These are phyloP conservation scores for Pasiphila rectangulata DNA, from an alignment of 2,888 invertebrate species.

Conservation along the genomic window DNA sequence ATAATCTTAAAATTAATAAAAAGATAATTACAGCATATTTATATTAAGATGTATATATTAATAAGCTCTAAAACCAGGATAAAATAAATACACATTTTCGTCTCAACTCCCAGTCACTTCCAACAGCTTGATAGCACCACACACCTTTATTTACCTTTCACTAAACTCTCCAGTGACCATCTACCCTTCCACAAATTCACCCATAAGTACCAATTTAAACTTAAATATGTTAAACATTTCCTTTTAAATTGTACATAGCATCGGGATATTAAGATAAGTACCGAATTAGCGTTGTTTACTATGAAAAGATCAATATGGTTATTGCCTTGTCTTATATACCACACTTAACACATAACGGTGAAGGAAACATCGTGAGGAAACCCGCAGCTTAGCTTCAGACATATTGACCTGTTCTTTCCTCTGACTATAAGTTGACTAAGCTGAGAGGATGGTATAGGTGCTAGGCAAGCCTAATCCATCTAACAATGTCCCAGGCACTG, in stretches of 20 bases:
- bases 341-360: too few relatives aligned
- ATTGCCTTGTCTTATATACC: too few relatives aligned
- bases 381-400: too few relatives aligned
- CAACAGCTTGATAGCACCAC: constrained; percentile 74
- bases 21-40: constrained; percentile 76
- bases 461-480: too few relatives aligned
- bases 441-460: too few relatives aligned
- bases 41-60: constrained; percentile 71
- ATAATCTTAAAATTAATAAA: constrained; percentile 72
- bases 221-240: constrained; percentile 6
- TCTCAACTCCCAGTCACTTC: constrained; percentile 64
- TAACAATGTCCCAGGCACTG: too few relatives aligned
- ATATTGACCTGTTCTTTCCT: too few relatives aligned
- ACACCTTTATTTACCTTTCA: constrained; percentile 54
- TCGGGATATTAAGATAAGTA: neutral
- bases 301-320: too few relatives aligned
- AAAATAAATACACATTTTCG: constrained; percentile 71
- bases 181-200: constrained; percentile 37
- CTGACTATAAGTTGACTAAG: too few relatives aligned
- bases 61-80: constrained; percentile 79
- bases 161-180: constrained; percentile 58
- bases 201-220: constrained; percentile 25
- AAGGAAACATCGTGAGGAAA: too few relatives aligned
- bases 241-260: neutral
- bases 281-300: too few relatives aligned